Conservation (phyloP, 2,888 invertebrate species). For the Lissonota sp. region DNA sequence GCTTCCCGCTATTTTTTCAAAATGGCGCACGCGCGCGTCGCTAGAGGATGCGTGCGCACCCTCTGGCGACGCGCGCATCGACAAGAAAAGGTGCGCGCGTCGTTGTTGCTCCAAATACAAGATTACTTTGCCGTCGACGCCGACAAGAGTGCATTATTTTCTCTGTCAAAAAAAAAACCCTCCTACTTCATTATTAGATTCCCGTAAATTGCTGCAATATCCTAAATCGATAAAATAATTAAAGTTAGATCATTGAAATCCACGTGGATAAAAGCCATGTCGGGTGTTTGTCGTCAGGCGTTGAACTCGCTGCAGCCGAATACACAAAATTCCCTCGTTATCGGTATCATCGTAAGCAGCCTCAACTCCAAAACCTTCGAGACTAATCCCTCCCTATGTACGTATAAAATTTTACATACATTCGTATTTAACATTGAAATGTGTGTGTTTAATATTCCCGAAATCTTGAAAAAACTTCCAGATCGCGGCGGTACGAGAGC, state of each 20-base stretch:
- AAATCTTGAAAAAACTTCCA: conserved; percentile 47
- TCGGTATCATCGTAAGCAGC: conserved; percentile 79
- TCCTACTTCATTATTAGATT: not conserved
- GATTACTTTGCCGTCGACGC: not conserved
- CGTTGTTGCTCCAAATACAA: too few relatives aligned
- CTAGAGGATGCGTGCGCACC: too few relatives aligned
- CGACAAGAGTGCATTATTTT: not conserved
- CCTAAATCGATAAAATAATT: too few relatives aligned
- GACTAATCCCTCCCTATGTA: conserved; percentile 74
- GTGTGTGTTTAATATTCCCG: conserved; percentile 10
- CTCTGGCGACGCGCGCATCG: too few relatives aligned
- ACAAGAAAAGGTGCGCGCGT: too few relatives aligned
- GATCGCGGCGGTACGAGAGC: conserved; percentile 83
- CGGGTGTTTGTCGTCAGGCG: conserved; percentile 75
- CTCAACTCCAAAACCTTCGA: conserved; percentile 77
- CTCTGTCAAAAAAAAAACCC: not conserved
- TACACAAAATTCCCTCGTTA: conserved; percentile 78
- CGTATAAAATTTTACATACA: conserved; percentile 41
- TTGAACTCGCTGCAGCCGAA: conserved; percentile 75
- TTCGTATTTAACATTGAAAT: not conserved
- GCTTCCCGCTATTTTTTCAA: too few relatives aligned
- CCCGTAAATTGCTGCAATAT: too few relatives aligned
- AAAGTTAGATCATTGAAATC: too few relatives aligned
- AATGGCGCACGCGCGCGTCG: too few relatives aligned
- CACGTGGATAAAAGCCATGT: conserved; percentile 69